Evolutionary conservation across 2,797 vertebrate species (phyloP), one percentile per base, ranked within the genome.

Genomic region (Zalophus californianus): DNA sequence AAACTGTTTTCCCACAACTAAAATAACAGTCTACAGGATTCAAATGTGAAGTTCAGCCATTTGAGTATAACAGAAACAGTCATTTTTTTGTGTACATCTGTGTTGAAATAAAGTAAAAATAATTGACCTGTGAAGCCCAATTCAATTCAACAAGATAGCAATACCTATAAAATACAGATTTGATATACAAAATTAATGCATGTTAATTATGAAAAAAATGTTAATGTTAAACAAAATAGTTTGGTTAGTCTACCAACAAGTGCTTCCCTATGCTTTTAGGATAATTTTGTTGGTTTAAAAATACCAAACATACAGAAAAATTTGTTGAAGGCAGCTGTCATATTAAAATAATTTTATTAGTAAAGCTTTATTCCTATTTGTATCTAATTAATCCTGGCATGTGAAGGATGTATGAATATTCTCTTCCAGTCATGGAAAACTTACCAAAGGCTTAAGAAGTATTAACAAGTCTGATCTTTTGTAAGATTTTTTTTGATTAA

Each of bases 191-290:
- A 96, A 97, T 90, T 82, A 11, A 92, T 44, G 52, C 83, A 27
- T 58, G 64, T 94, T 98, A 98, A 98, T 97, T 98, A 90, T 89
- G 62, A 92, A 92, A 21, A 96, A 72, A 84, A 87, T 54, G 11
- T n/a, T 72, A 97, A 86, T 68, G 9, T 80, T 98, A 98, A 98
- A 94, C 78, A 97, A 58, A 97, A 96, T 48, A 97, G 93, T 32
- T 68, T 95, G 32, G 50, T 97, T 85, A 93, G 4, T 90, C 29
- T 68, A 86, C 4, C 50, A 70, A 68, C 9, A 86, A 70, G n/a
- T 62, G 4, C 0, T 87, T 90, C 58, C 0, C 9, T 29, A 2
- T 90, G 25, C 14, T 92, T 38, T 92, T 38, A 93, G 18, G 1
- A 79, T 78, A 86, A 88, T 73, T 58, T 23, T 94, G 11, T 83